phyloP scores from a whole-genome alignment of 2,113 vertebrate genomes.

The Plectropomus leopardus region DNA sequence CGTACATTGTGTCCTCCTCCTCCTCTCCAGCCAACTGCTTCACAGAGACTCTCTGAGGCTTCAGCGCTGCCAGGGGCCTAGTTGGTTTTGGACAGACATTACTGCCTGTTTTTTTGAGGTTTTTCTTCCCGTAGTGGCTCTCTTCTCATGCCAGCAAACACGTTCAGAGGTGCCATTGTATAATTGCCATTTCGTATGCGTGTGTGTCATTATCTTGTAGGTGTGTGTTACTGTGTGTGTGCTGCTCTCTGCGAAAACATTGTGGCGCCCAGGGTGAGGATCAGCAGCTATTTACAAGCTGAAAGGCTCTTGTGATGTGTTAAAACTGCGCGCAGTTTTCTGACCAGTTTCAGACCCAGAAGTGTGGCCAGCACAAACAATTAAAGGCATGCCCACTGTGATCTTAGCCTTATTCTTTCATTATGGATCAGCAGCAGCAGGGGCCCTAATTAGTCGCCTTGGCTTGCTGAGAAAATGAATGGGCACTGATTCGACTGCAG shows the following conservation, averaged over 20 bases:
- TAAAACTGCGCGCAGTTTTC: conserved; percentile 23
- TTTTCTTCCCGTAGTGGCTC: conserved; percentile 37
- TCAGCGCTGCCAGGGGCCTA: conserved; percentile 50
- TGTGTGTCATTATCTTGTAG: conserved; percentile 18
- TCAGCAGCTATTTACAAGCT: conserved; percentile 54
- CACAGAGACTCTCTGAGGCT: conserved; percentile 58
- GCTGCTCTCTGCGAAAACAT: conserved; percentile 13
- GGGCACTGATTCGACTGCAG: conserved; percentile 62
- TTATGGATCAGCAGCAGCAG: conserved; percentile 74
- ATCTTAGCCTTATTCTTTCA: conserved; percentile 73
- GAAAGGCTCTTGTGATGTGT: conserved; percentile 63
- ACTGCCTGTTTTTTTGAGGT: conserved; percentile 33
- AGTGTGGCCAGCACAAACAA: conserved; percentile 76
- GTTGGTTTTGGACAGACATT: conserved; percentile 58
- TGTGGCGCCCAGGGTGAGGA: conserved; percentile 41
- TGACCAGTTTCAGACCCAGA: conserved; percentile 48
- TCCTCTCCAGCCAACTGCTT: conserved; percentile 52
- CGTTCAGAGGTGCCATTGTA: conserved; percentile 43
- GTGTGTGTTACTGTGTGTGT: conserved; percentile 12
- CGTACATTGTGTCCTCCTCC: conserved; percentile 63
- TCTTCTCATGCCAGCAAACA: conserved; percentile 59
- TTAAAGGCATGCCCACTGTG: conserved; percentile 75
- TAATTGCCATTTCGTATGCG: conserved; percentile 38
- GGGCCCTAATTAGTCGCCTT: conserved; percentile 75
- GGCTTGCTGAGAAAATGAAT: conserved; percentile 74